phyloP scores from a whole-genome alignment of 2,888 invertebrate species.

The Malacosoma neustria region DNA sequence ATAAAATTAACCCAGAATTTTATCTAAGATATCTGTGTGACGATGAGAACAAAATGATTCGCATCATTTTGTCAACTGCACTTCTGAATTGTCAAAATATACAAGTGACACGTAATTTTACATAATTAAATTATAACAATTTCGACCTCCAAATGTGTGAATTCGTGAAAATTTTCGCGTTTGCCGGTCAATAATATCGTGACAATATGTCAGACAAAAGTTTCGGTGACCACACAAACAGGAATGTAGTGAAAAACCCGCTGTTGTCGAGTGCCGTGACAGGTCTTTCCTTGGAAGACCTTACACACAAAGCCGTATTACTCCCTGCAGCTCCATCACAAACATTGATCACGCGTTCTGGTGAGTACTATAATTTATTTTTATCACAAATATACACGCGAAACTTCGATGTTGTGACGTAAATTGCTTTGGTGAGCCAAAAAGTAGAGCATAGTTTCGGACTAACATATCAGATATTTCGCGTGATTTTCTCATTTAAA shows the following conservation, averaged over 20 bases:
- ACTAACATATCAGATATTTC: conserved; percentile 19
- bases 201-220: conserved; percentile 61
- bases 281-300: conserved; percentile 82
- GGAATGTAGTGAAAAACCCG: conserved; percentile 76
- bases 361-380: conserved; percentile 58
- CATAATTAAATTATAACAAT: conserved; percentile 62
- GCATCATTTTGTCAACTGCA: background rate
- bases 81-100: conserved; percentile 52
- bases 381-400: conserved; percentile 30
- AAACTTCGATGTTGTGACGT: conserved; percentile 35
- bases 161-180: conserved; percentile 50
- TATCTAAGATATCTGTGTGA: background rate
- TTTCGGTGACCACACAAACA: conserved; percentile 57
- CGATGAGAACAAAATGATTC: background rate
- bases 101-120: conserved; percentile 71
- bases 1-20: too few relatives aligned
- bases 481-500: conserved; percentile 9
- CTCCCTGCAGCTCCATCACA: conserved; percentile 76
- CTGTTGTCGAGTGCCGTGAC: conserved; percentile 83
- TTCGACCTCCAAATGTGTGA: conserved; percentile 70
- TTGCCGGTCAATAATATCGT: conserved; percentile 36
- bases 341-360: conserved; percentile 49
- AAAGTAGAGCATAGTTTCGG: conserved; percentile 23
- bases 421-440: conserved; percentile 23
- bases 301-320: conserved; percentile 81